A percentile compares a stretch with the other conserved stretches of the same genome.
These are phyloP conservation scores for Penaeus vannamei DNA, from an alignment of 1,140 invertebrate species.

Conservation along the genomic window DNA sequence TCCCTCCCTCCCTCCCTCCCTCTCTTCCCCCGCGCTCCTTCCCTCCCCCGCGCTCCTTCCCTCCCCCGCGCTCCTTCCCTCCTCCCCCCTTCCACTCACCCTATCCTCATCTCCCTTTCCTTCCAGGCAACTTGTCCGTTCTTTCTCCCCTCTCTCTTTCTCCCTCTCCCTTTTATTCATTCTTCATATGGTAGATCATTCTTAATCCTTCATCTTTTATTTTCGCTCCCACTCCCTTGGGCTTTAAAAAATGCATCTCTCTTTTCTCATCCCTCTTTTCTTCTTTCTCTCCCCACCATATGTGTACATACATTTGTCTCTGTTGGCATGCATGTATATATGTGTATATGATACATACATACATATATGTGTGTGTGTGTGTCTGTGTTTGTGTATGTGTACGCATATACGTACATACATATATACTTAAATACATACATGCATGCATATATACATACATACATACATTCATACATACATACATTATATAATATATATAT, in stretches of 20 bases:
- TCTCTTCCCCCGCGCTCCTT: neutral
- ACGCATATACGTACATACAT: too few relatives aligned
- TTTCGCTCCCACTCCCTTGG: neutral
- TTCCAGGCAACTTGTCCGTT: neutral
- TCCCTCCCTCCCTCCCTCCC: neutral
- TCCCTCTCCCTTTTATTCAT: neutral
- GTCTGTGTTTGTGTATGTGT: too few relatives aligned
- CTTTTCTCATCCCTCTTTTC: neutral
- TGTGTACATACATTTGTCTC: neutral
- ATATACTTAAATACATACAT: too few relatives aligned
- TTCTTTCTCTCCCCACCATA: slow-evolving; percentile 25
- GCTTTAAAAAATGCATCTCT: neutral
- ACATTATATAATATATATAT: too few relatives aligned
- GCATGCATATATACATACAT: too few relatives aligned
- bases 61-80: neutral
- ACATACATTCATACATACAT: too few relatives aligned
- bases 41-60: neutral
- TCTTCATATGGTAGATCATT: slow-evolving; percentile 7
- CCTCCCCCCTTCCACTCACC: slow-evolving; percentile 2
- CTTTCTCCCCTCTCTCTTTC: neutral
- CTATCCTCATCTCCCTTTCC: slow-evolving; percentile 18
- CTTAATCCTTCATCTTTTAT: neutral
- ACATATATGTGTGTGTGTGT: too few relatives aligned
- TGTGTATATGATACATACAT: too few relatives aligned
- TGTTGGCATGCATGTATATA: too few relatives aligned